Conservation (phyloP, 2,797 vertebrate genomes). For the Tenualosa thibaudeaui region DNA sequence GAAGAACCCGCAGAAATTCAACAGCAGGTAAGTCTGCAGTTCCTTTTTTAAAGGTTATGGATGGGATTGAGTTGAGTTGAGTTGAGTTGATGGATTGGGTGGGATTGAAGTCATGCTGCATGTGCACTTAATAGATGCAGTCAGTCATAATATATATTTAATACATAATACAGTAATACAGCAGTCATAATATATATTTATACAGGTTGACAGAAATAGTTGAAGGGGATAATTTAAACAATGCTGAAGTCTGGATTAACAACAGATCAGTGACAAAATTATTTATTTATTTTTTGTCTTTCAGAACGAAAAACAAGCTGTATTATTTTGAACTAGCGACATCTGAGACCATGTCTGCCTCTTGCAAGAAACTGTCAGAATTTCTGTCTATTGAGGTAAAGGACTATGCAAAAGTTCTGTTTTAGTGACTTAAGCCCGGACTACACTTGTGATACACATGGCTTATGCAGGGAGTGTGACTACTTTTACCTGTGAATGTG, state of each 20-base stretch:
- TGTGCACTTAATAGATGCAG: not conserved
- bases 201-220: not conserved
- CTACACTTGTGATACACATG: no score
- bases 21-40: conserved; percentile 81
- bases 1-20: conserved; percentile 92
- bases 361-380: conserved; percentile 88
- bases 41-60: not conserved
- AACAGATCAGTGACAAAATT: not conserved
- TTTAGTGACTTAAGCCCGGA: not conserved
- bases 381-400: conserved; percentile 85
- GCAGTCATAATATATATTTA: no score
- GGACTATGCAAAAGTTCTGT: not conserved
- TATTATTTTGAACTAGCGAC: conserved; percentile 96
- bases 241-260: not conserved
- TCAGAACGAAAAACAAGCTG: conserved; percentile 94
- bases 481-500: no score
- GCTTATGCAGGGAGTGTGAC: no score
- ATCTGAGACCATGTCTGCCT: conserved; percentile 88
- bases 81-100: no score
- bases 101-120: not conserved
- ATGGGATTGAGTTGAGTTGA: not conserved
- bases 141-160: not conserved
- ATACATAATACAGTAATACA: no score
- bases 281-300: not conserved
- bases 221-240: not conserved